Base-by-base conservation (phyloP, 2,797 vertebrate species). In the Setipinna tenuifilis region DNA sequence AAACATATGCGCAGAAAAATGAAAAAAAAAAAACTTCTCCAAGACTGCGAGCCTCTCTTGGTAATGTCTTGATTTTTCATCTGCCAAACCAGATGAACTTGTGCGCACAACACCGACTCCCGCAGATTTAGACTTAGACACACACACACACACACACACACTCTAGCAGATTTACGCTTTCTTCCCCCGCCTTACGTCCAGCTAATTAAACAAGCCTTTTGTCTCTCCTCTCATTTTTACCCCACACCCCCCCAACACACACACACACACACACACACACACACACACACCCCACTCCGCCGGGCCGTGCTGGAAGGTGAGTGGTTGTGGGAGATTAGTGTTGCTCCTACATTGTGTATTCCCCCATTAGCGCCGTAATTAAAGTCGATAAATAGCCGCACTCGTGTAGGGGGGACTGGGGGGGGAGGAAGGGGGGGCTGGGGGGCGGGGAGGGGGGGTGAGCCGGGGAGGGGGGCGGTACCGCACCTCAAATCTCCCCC, bases 281-380 rank as follows among this genome's bases (percentile, higher is more conserved):
- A 62, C 59, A 62, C 59, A 62, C 46, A 62, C 59, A 1, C 19
- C 16, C 35, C 31, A 19, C 35, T 44, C 65, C 31, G 16, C 71
- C 35, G 6, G 17, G 0, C 50, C 50, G 12, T 54, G 61, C 21
- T 31, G 54, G 84, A 91, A 88, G 88, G 89, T 83, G 85, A 87
- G 86, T 85, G 86, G 88, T 85, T 88, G 87, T 82, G 80, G 87
- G 88, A 91, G 90, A 90, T 92, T 92, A 90, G 44, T 14, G 57
- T 84, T 86, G 83, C 86, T 54, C 85, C 62, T 65, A 91, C 87
- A 90, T 87, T 86, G 89, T 88, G 87, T 75, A 87, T 85, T 88
- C 88, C 85, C 86, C 83, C 85, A 91, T 89, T 92, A 90, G 89
- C 87, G 83, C 58, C 83, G 86, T 89, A 92, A 91, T 93, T 92